Evolutionary conservation across 1,140 invertebrate species (phyloP).

Genomic region (Lineus longissimus): DNA sequence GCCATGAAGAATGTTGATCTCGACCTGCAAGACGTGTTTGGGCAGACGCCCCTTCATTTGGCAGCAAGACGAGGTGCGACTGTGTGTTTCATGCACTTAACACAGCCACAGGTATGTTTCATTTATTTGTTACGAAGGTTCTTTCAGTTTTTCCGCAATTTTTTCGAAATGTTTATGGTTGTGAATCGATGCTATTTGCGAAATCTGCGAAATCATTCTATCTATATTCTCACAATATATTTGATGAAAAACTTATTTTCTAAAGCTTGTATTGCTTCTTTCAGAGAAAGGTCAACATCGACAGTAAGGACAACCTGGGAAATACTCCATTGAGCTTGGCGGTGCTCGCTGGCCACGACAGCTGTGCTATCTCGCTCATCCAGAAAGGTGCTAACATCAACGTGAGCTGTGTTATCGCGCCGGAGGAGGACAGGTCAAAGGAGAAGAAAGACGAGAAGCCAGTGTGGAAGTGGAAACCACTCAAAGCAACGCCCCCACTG

Average conservation of each 20-base stretch:
- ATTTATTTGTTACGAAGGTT: too few species aligned
- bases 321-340: slow-evolving; percentile 58
- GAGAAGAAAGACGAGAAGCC: slow-evolving; percentile 27
- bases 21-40: slow-evolving; percentile 47
- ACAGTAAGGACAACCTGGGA: slow-evolving; percentile 51
- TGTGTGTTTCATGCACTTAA: slow-evolving; percentile 55
- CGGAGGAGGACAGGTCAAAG: slow-evolving; percentile 13
- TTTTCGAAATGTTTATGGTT: too few species aligned
- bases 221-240: too few species aligned
- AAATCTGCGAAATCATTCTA: too few species aligned
- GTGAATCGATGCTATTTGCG: too few species aligned
- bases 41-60: slow-evolving; percentile 54
- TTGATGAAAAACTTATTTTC: too few species aligned
- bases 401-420: slow-evolving; percentile 30
- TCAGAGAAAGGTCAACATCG: slow-evolving; percentile 45
- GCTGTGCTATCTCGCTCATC: slow-evolving; percentile 55
- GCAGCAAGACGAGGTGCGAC: slow-evolving; percentile 56
- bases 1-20: slow-evolving; percentile 47
- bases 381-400: slow-evolving; percentile 52
- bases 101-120: slow-evolving; percentile 43
- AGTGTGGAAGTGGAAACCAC: slow-evolving; percentile 39
- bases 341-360: slow-evolving; percentile 53
- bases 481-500: slow-evolving; percentile 18
- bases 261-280: too few species aligned
- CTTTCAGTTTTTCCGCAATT: too few species aligned